Base-by-base conservation (phyloP, 2,113 vertebrate genomes). In the Myiagra hebetior region DNA sequence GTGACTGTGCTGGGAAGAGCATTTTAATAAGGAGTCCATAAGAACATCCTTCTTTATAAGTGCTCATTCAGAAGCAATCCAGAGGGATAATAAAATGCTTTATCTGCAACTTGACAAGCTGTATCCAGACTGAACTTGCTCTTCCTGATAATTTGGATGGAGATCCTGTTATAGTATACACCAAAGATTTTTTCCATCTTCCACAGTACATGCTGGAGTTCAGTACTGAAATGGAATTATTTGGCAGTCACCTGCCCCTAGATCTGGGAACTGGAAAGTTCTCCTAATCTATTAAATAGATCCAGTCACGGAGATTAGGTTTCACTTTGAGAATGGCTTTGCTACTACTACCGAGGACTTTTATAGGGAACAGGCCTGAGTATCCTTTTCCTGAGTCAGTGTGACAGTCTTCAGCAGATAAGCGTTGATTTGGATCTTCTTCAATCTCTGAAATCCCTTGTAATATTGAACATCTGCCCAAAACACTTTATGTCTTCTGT, bases 91-190 rank as follows among this genome's bases (percentile, higher is more conserved):
- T 69, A 80, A 89, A 95, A 85, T 69, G 16, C 78, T 92, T 80
- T 92, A 35, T 92, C 85, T 95, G 64, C 63, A 93, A 3, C 18
- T 83, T 88, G 79, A 91, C 88, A 88, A 80, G 70, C 79, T 93
- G 47, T 73, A 86, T 80, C 59, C 75, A 91, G 79, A 24, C 72
- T 82, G 86, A 80, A 56, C 67, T 91, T 94, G 28, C 23, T 88
- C 59, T 77, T 86, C 41, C 39, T 62, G 53, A 39, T 94, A 28
- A 55, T 53, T 70, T 84, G 75, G 20, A 50, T 11, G 27, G 46
- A 76, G 28, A 80, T 93, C 31, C 57, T 82, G 20, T 62, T 90
- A 37, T 4, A 68, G 15, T 33, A 13, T 33, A 59, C 1, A 16
- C 23, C 14, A 35, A 26, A 85, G 90, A 24, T 47, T 70, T 81